Evolutionary conservation across 1,140 invertebrate genomes (phyloP).

Genomic region (Euwallacea similis): DNA sequence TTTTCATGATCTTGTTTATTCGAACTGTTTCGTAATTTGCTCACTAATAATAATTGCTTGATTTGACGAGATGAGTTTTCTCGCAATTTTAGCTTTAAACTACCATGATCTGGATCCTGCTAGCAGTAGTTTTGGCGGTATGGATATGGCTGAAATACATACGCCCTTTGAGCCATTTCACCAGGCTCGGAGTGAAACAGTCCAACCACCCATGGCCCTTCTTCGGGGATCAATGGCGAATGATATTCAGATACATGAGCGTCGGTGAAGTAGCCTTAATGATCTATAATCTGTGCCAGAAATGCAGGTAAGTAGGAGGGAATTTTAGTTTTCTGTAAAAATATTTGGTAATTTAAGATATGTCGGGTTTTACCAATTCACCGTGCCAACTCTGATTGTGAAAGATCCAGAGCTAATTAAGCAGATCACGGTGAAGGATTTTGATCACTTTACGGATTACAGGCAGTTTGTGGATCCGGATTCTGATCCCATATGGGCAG

Average conservation of each 20-base stretch:
- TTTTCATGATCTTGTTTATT: no score
- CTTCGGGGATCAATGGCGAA: slow-evolving; percentile 47
- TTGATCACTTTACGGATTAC: slow-evolving; percentile 57
- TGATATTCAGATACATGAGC: slow-evolving; percentile 18
- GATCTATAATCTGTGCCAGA: slow-evolving; percentile 32
- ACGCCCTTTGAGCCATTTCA: slow-evolving; percentile 53
- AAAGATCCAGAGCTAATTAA: slow-evolving; percentile 57
- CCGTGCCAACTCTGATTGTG: slow-evolving; percentile 52
- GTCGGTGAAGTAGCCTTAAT: slow-evolving; percentile 19
- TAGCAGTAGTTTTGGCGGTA: not conserved
- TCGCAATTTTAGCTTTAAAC: no score
- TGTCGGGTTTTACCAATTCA: slow-evolving; percentile 55
- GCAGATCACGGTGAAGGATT: slow-evolving; percentile 58
- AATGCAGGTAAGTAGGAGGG: slow-evolving; percentile 31
- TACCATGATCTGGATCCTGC: not conserved
- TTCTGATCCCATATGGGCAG: slow-evolving; percentile 58
- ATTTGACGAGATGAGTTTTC: no score
- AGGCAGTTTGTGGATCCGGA: slow-evolving; percentile 54
- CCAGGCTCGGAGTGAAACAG: slow-evolving; percentile 52
- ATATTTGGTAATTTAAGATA: slow-evolving; percentile 42
- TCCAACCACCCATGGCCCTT: slow-evolving; percentile 50
- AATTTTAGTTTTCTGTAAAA: not conserved
- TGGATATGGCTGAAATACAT: slow-evolving; percentile 23
- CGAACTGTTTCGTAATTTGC: no score
- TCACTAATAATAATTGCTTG: no score